phyloP scores from a whole-genome alignment of 2,888 invertebrate species.

The Chrysodeixis includens region DNA sequence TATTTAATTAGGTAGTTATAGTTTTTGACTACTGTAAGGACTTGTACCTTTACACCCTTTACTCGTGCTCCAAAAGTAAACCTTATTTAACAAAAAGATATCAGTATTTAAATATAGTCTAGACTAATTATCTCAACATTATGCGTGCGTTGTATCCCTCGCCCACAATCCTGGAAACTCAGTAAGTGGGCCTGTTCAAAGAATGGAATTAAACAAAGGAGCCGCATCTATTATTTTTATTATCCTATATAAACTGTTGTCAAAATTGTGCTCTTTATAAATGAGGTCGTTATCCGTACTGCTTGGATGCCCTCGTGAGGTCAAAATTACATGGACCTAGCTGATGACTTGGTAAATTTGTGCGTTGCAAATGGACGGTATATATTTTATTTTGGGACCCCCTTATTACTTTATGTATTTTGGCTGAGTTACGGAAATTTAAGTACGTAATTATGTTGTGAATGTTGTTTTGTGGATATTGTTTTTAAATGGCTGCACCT shows the following conservation, averaged over 20 bases:
- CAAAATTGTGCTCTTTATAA: slow-evolving; percentile 26
- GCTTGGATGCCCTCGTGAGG: slow-evolving; percentile 14
- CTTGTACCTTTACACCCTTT: too few species aligned
- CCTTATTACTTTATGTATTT: slow-evolving; percentile 8
- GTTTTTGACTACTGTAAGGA: too few species aligned
- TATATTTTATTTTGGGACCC: not conserved
- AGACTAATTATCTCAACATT: not conserved
- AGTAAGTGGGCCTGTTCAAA: not conserved
- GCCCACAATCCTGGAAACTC: not conserved
- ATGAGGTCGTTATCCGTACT: slow-evolving; percentile 42
- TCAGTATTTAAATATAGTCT: too few species aligned
- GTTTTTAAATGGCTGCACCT: not conserved
- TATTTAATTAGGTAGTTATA: too few species aligned
- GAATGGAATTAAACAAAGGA: slow-evolving; percentile 9
- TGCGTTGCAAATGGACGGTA: slow-evolving; percentile 11
- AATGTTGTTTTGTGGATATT: not conserved
- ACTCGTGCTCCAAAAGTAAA: too few species aligned
- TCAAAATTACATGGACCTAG: slow-evolving; percentile 31
- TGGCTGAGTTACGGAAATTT: not conserved
- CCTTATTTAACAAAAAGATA: too few species aligned
- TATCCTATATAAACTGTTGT: slow-evolving; percentile 28
- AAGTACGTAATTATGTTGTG: not conserved
- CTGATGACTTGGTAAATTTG: slow-evolving; percentile 22
- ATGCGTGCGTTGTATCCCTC: not conserved
- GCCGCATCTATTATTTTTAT: slow-evolving; percentile 36